Conservation (phyloP, 2,888 invertebrate species). For the Apoda limacodes region DNA sequence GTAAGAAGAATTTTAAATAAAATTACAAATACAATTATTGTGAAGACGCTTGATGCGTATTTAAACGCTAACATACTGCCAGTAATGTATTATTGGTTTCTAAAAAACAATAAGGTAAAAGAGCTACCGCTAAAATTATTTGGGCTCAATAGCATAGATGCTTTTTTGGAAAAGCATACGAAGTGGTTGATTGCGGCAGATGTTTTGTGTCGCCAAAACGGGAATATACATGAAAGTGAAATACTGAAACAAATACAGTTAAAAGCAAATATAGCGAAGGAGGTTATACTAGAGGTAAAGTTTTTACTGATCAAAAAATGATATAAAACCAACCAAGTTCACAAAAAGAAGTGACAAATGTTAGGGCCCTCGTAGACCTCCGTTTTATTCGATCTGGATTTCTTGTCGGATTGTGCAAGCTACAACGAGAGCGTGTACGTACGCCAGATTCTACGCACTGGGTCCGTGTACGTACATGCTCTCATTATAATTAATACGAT, state of each 20-base stretch:
- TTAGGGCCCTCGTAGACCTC: too few relatives aligned
- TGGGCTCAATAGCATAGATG: conserved; percentile 34
- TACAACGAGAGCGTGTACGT: too few relatives aligned
- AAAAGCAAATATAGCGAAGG: conserved; percentile 21
- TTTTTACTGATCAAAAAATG: too few relatives aligned
- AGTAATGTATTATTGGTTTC: conserved; percentile 61
- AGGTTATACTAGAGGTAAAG: conserved; percentile 35
- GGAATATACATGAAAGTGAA: conserved; percentile 34
- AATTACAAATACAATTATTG: conserved; percentile 32
- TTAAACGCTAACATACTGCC: conserved; percentile 53
- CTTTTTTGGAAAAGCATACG: conserved; percentile 51
- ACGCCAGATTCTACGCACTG: too few relatives aligned
- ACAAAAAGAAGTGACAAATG: too few relatives aligned
- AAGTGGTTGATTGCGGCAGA: conserved; percentile 58
- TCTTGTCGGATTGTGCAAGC: too few relatives aligned
- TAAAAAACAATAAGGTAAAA: conserved; percentile 35
- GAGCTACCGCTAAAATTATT: conserved; percentile 54
- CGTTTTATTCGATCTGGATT: too few relatives aligned
- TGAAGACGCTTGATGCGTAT: conserved; percentile 35
- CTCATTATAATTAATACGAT: too few relatives aligned
- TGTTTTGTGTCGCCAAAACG: conserved; percentile 43
- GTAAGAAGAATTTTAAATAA: conserved; percentile 53
- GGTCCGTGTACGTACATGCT: too few relatives aligned
- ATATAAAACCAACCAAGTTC: too few relatives aligned
- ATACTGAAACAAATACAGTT: conserved; percentile 21